A percentile compares a stretch with the other conserved stretches of the same genome.
phyloP scores from a whole-genome alignment of 2,797 vertebrate species.

The Chelonia mydas region DNA sequence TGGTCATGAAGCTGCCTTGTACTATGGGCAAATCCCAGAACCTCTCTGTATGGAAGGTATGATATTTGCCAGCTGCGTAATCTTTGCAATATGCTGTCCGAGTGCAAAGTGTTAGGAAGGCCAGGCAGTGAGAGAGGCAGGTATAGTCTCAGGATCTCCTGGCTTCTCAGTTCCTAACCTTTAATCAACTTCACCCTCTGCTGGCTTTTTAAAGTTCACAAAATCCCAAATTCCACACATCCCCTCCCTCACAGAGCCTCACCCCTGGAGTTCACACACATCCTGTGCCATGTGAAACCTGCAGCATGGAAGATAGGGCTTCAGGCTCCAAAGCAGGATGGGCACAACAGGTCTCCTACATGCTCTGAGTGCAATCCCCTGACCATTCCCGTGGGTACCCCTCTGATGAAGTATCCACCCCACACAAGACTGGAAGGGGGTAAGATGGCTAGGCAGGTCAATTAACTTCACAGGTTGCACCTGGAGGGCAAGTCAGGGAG shows the following conservation, averaged over 20 bases:
- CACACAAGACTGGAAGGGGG: not conserved
- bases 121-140: not conserved
- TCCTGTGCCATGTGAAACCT: no score
- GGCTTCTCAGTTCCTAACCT: not conserved
- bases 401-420: no score
- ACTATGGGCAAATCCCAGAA: not conserved
- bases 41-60: not conserved
- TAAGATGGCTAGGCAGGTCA: not conserved
- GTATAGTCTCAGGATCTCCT: not conserved
- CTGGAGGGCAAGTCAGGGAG: not conserved
- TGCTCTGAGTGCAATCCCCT: not conserved
- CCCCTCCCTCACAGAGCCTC: no score
- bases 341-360: no score
- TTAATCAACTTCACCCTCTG: not conserved
- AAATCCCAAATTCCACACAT: no score
- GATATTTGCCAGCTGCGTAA: no score
- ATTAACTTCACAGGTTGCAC: not conserved
- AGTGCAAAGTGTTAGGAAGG: not conserved
- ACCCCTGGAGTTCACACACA: no score
- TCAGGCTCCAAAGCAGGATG: not conserved
- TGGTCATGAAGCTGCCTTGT: not conserved
- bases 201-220: no score
- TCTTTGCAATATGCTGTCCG: no score
- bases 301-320: not conserved
- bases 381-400: not conserved